phyloP scores from a whole-genome alignment of 2,797 vertebrate species.

The Parauchenoglanis ngamensis region DNA sequence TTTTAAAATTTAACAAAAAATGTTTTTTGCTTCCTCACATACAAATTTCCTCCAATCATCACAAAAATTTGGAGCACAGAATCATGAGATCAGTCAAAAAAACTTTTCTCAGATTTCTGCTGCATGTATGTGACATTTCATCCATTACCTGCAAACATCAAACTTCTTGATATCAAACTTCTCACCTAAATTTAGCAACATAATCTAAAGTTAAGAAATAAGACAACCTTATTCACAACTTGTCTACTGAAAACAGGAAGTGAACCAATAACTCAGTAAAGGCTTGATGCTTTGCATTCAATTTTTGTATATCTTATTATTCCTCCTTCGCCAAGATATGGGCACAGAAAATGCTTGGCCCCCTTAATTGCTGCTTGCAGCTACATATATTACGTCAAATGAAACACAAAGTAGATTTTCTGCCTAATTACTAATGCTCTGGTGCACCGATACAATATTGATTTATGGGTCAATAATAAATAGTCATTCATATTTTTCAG shows the following conservation, averaged over 20 bases:
- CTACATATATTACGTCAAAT: neutral
- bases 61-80: too few relatives aligned
- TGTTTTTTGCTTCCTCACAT: too few relatives aligned
- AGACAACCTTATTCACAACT: neutral
- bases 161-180: neutral
- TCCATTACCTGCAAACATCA: neutral
- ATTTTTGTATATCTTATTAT: neutral
- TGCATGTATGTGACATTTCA: neutral
- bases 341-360: neutral
- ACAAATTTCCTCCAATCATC: too few relatives aligned
- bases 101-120: too few relatives aligned
- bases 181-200: neutral
- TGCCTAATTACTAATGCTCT: neutral
- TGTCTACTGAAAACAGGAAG: neutral
- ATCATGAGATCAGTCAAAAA: too few relatives aligned
- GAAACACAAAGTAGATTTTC: neutral
- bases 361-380: neutral
- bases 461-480: neutral
- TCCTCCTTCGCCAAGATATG: neutral
- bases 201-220: neutral
- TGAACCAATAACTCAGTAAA: neutral
- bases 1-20: too few relatives aligned
- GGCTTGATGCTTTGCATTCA: neutral
- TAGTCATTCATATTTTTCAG: neutral
- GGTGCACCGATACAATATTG: neutral